Evolutionary conservation across 2,797 vertebrate genomes (phyloP).

Genomic region (Myotis daubentonii): DNA sequence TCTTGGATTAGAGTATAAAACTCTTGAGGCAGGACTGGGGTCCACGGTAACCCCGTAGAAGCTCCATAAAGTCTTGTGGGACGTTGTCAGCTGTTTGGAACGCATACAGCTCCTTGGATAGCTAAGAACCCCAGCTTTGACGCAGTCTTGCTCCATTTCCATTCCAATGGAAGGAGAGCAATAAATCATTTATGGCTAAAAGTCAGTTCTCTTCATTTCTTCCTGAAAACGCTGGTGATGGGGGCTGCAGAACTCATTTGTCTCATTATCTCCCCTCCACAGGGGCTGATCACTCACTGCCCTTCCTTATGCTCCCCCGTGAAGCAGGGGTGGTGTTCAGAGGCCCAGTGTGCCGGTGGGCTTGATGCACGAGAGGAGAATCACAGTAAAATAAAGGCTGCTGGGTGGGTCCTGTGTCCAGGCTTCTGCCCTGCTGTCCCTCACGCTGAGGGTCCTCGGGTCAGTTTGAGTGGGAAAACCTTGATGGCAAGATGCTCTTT

Average conservation of each 20-base stretch:
- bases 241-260: background rate
- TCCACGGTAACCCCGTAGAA: background rate
- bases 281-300: background rate
- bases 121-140: background rate
- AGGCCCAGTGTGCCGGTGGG: background rate
- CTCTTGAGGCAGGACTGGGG: background rate
- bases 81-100: background rate
- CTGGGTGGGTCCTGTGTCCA: background rate
- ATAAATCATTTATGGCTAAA: background rate
- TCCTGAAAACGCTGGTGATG: constrained; percentile 4
- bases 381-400: background rate
- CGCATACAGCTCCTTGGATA: background rate
- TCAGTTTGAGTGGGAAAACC: background rate
- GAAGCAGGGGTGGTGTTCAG: background rate
- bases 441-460: background rate
- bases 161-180: background rate
- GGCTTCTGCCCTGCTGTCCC: too few relatives aligned
- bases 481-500: background rate
- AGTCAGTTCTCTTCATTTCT: constrained; percentile 30
- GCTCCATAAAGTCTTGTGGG: background rate
- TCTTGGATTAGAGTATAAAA: background rate
- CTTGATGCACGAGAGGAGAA: background rate
- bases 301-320: background rate
- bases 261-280: background rate
- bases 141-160: background rate